A percentile compares a stretch with the other conserved stretches of the same genome.
Conservation (phyloP, 2,797 vertebrate species). For the Eulemur rubriventer region DNA sequence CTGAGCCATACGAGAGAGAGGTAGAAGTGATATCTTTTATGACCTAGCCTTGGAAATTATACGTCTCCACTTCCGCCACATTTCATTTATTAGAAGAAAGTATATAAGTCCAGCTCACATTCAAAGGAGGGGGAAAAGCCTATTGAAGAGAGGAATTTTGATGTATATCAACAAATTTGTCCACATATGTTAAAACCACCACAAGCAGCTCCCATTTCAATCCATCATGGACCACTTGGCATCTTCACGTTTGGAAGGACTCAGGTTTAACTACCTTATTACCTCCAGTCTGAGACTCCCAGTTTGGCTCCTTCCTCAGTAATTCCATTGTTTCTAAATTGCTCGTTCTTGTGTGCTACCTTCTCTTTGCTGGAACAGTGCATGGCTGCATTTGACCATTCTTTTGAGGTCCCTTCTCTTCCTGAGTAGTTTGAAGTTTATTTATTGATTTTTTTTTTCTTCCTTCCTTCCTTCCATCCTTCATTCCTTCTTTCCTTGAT, state of each 20-base stretch:
- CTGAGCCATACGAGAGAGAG: background rate
- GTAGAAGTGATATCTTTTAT: background rate
- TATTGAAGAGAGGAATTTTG: background rate
- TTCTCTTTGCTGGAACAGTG: background rate
- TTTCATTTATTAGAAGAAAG: background rate
- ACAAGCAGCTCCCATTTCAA: background rate
- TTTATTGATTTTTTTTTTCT: background rate
- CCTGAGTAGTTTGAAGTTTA: background rate
- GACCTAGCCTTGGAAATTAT: background rate
- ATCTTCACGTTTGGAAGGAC: background rate
- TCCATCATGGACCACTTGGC: background rate
- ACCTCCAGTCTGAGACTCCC: too few species aligned
- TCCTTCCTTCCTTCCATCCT: background rate
- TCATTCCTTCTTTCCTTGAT: background rate
- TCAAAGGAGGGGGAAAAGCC: background rate
- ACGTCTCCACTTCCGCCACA: background rate
- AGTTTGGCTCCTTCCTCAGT: too few species aligned
- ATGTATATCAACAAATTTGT: background rate
- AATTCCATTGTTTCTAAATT: background rate
- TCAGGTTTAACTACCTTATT: background rate
- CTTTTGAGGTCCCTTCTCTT: background rate
- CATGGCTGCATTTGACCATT: background rate
- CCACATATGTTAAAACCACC: background rate
- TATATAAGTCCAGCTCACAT: background rate
- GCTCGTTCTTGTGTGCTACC: background rate